Evolutionary conservation across 2,113 vertebrate species (phyloP).

Genomic region (Planiliza haematocheilus): DNA sequence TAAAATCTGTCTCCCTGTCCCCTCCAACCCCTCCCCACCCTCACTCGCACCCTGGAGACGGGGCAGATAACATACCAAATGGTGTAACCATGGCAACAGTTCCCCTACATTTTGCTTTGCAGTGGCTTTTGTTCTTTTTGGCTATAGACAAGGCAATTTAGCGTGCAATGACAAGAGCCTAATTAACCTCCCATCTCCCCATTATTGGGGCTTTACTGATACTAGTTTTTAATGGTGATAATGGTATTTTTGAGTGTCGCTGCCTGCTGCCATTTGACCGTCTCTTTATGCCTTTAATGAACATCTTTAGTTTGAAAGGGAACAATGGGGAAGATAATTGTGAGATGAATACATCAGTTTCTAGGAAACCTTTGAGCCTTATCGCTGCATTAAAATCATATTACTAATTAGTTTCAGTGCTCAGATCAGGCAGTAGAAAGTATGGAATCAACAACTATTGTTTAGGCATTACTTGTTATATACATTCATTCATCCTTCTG

Average conservation of each 20-base stretch:
- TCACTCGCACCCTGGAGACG: constrained; percentile 49
- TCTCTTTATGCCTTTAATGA: neutral
- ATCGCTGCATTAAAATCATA: no score
- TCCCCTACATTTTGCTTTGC: constrained; percentile 69
- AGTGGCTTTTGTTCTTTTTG: constrained; percentile 68
- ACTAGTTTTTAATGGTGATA: constrained; percentile 25
- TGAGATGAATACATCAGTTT: neutral
- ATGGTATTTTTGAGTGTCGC: constrained; percentile 2
- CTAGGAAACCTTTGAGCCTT: no score
- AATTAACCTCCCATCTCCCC: constrained; percentile 51
- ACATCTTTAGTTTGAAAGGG: neutral
- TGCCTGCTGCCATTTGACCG: neutral
- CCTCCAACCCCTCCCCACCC: constrained; percentile 7
- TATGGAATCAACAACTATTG: no score
- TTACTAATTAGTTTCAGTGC: no score
- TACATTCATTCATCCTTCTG: no score
- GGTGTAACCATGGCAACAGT: constrained; percentile 71
- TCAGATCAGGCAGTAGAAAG: no score
- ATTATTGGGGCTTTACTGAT: constrained; percentile 21
- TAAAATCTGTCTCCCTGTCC: constrained; percentile 45
- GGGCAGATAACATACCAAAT: constrained; percentile 48
- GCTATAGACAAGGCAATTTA: constrained; percentile 42
- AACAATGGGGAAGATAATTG: neutral
- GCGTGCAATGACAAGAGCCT: constrained; percentile 28
- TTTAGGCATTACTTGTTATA: no score